Percentiles rank a stretch among this genome's conserved stretches.
Conservation (phyloP, 1,140 invertebrate species). For the Ruditapes philippinarum region DNA sequence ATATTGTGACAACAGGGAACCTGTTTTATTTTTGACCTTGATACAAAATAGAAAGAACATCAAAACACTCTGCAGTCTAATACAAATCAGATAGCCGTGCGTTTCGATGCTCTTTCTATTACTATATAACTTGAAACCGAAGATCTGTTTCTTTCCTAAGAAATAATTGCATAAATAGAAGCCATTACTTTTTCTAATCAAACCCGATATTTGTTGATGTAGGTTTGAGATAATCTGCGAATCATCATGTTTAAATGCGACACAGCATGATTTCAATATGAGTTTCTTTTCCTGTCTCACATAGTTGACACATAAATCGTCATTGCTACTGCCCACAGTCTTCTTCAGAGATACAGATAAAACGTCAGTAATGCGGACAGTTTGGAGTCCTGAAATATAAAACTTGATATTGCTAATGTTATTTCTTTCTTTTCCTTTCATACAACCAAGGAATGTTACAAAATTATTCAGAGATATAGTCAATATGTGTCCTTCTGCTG, state of each 20-base stretch:
- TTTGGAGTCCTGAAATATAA: neutral
- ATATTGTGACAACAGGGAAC: too few species aligned
- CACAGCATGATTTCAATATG: neutral
- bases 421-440: too few species aligned
- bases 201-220: neutral
- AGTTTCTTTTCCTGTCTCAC: slow-evolving; percentile 11
- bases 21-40: too few species aligned
- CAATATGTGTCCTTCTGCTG: too few species aligned
- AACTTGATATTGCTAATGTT: neutral
- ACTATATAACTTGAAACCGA: too few species aligned
- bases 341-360: neutral
- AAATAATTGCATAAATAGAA: neutral
- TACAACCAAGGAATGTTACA: too few species aligned
- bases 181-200: neutral
- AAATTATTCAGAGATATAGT: too few species aligned
- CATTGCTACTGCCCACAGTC: neutral
- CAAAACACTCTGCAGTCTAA: too few species aligned
- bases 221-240: neutral
- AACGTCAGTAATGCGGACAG: neutral
- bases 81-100: too few species aligned
- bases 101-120: too few species aligned
- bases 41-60: too few species aligned
- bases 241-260: neutral
- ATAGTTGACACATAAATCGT: neutral
- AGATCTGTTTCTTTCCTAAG: too few species aligned